Base-by-base conservation (phyloP, 2,888 invertebrate genomes). In the Drosophila subsilvestris region DNA sequence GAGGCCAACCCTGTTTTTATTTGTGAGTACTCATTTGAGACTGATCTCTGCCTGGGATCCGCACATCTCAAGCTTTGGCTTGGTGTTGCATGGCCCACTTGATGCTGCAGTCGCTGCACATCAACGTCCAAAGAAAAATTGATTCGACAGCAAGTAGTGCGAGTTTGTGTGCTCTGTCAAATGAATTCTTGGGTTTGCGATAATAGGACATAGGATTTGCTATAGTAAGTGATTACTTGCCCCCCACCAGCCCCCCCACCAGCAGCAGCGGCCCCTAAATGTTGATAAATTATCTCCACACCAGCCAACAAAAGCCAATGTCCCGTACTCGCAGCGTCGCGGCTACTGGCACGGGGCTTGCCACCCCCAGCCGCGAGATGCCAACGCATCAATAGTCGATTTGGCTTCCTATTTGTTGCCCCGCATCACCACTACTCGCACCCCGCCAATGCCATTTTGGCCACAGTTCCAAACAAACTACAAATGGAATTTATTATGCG, bases 401-500 rank as follows among this genome's bases (percentile, higher is more conserved):
- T 86, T 82, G 85, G 79, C 74, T 58, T n/a, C 37, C 37, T 32
- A 32, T 32, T 65, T 44, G 7, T 56, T 25, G 4, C 59, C 37
- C 1, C 53, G 7, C 20, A 1, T n/a, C 42, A 37, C 37, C 5
- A 14, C 20, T 25, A 20, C 5, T 9, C 14, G 9, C 7, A 2
- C 12, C 8, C n/a, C 12, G 2, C 12, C 3, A 27, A 17, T 70
- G 57, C 58, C 54, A 47, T 57, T 65, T 62, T 57, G 62, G 60
- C 63, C 58, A 74, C 63, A 85, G 75, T 74, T 78, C 68, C 78
- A 80, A 76, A 6, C 37, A 6, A 37, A 73, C 80, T 73, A 80
- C 76, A 84, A 87, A 78, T 79, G 89, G 81, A 75, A 89, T 89
- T 89, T 89, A 89, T 87, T 87, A 81, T 79, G 86, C 67, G 71